A percentile compares a stretch with the other conserved stretches of the same genome.
Conservation (phyloP, 2,888 invertebrate species). For the Danaus chrysippus region DNA sequence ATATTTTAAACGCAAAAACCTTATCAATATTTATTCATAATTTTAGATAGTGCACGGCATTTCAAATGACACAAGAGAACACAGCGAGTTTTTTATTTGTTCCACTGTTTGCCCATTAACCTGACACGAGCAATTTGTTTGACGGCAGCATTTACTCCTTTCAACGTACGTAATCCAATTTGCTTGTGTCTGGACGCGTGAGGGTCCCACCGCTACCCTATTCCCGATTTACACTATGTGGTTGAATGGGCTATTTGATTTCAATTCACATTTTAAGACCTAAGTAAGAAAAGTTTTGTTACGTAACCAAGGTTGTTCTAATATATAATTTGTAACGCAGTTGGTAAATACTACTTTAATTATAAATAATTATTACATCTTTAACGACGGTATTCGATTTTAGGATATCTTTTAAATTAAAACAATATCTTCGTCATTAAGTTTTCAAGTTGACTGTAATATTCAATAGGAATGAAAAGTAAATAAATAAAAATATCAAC, state of each 20-base stretch:
- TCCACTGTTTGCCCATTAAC: conserved; percentile 38
- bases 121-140: conserved; percentile 45
- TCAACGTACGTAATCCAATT: conserved; percentile 53
- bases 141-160: conserved; percentile 44
- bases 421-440: no score
- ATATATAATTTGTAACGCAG: conserved; percentile 10
- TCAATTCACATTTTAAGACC: conserved; percentile 38
- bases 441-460: no score
- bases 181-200: conserved; percentile 42
- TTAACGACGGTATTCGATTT: no score
- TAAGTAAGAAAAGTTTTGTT: no score
- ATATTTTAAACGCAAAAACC: background rate
- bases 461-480: background rate
- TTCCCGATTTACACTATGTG: conserved; percentile 38
- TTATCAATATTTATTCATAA: background rate
- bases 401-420: no score
- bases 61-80: background rate
- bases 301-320: conserved; percentile 29
- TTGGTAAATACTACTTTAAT: no score
- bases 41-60: background rate
- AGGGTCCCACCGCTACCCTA: conserved; percentile 37
- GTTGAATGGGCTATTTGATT: conserved; percentile 40
- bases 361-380: no score
- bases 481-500: background rate
- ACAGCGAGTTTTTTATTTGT: conserved; percentile 31